Conservation (phyloP, 2,113 vertebrate species). For the Gorsachius goisagi region DNA sequence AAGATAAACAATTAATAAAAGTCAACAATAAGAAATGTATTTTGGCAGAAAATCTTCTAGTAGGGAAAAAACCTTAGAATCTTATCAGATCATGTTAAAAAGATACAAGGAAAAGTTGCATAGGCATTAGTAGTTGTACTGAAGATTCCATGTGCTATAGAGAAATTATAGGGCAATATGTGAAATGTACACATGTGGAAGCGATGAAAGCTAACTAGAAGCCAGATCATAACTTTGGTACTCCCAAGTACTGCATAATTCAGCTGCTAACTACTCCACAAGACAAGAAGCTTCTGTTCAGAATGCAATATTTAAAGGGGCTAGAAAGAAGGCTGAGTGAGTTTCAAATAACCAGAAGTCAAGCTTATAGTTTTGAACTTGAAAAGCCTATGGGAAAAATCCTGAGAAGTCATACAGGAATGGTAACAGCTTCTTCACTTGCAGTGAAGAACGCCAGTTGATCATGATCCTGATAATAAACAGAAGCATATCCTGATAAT, state of each 20-base stretch:
- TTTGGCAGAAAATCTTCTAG: background rate
- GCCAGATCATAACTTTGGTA: background rate
- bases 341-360: background rate
- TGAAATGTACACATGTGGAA: accelerated
- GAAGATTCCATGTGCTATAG: background rate
- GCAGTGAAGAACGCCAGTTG: background rate
- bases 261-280: background rate
- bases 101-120: background rate
- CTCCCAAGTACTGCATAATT: background rate
- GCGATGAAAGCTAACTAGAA: background rate
- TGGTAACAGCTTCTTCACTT: background rate
- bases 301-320: background rate
- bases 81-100: background rate
- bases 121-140: background rate
- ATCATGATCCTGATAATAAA: background rate
- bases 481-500: too few species aligned
- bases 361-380: background rate
- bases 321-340: background rate
- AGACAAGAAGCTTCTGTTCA: background rate
- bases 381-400: background rate
- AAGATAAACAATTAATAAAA: background rate
- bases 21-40: background rate
- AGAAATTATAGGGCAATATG: background rate
- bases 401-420: background rate
- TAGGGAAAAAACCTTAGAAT: background rate